Evolutionary conservation across 2,113 vertebrate species (phyloP).

Genomic region (Odocoileus hemionus): DNA sequence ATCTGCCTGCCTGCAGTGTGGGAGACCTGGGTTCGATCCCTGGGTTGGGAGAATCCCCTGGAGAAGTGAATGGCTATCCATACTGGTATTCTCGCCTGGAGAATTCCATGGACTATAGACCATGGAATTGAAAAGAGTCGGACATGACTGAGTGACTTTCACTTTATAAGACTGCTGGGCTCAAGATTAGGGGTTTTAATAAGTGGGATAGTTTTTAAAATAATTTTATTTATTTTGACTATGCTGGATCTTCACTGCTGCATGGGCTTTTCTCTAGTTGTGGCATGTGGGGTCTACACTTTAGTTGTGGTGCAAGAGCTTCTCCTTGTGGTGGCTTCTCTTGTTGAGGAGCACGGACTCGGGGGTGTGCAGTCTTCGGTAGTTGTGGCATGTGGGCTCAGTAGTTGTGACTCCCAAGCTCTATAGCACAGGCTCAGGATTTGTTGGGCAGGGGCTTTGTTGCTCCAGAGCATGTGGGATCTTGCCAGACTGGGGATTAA

Average conservation of each 20-base stretch:
- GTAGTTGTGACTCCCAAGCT: neutral
- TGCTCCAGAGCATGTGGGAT: neutral
- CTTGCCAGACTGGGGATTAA: neutral
- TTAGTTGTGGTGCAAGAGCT: neutral
- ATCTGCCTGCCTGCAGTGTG: accelerated
- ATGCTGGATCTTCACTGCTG: neutral
- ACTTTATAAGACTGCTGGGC: neutral
- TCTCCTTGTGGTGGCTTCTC: neutral
- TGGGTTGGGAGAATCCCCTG: neutral
- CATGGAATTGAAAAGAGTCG: neutral
- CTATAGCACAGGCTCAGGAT: neutral
- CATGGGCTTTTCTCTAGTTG: neutral
- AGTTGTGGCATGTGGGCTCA: neutral
- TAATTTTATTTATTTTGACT: neutral
- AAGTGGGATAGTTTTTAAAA: neutral
- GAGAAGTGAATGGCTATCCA: neutral
- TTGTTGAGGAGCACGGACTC: neutral
- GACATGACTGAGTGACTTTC: neutral
- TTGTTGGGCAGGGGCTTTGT: neutral
- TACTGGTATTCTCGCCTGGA: neutral
- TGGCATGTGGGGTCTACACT: neutral
- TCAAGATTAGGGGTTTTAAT: neutral
- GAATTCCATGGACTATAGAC: neutral
- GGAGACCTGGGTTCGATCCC: neutral
- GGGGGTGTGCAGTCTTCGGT: accelerated